Percentiles rank a stretch among this genome's conserved stretches.
phyloP scores from a whole-genome alignment of 2,888 invertebrate genomes.

The Geophilus truncorum region DNA sequence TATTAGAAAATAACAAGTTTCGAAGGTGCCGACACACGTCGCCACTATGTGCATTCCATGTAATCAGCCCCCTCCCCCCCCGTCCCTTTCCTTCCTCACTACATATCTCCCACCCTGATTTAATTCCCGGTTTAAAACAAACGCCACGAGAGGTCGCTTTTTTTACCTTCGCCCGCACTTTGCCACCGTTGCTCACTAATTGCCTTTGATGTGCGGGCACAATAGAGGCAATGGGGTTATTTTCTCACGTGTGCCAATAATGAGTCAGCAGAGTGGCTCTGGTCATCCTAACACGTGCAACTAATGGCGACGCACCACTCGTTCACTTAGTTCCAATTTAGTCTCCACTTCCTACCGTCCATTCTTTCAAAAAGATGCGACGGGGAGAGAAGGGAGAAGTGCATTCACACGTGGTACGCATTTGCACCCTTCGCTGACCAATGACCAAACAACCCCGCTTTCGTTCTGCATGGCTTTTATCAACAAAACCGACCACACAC shows the following conservation, averaged over 20 bases:
- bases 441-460: background rate
- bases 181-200: background rate
- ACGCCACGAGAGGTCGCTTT: no score
- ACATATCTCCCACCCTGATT: background rate
- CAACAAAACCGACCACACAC: slow-evolving; percentile 24
- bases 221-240: slow-evolving; percentile 18
- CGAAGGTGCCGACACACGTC: background rate
- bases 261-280: slow-evolving; percentile 4
- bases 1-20: slow-evolving; percentile 5
- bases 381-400: background rate
- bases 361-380: background rate
- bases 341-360: background rate
- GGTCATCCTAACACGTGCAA: slow-evolving; percentile 20
- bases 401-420: background rate
- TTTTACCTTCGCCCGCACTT: background rate
- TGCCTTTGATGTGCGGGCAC: background rate
- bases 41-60: background rate
- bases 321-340: slow-evolving; percentile 18
- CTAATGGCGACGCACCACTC: slow-evolving; percentile 25
- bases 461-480: background rate
- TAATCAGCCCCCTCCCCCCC: background rate
- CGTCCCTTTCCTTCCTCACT: no score
- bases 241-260: slow-evolving; percentile 27
- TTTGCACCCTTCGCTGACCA: background rate
- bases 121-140: background rate